Conservation (phyloP, 2,797 vertebrate genomes). For the Myripristis jacobus region DNA sequence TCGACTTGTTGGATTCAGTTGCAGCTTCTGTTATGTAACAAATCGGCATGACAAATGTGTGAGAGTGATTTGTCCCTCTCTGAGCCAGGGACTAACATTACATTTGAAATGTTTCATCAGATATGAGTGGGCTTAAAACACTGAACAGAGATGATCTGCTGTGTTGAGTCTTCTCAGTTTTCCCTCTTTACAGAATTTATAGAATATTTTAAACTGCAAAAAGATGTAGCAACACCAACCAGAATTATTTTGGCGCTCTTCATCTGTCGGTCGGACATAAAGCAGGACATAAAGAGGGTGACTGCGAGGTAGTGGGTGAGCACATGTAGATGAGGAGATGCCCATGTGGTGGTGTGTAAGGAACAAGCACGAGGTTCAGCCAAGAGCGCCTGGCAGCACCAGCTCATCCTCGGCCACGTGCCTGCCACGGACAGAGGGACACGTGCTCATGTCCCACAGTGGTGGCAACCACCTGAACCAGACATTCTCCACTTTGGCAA, state of each 20-base stretch:
- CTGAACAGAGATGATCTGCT: background rate
- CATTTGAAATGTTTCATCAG: slow-evolving; percentile 57
- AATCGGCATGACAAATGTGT: background rate
- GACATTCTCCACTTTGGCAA: background rate
- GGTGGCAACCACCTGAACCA: slow-evolving; percentile 37
- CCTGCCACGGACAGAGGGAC: slow-evolving; percentile 54
- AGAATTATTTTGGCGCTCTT: slow-evolving; percentile 3
- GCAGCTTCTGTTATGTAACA: slow-evolving; percentile 41
- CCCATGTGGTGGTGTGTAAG: slow-evolving; percentile 57
- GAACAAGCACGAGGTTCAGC: slow-evolving; percentile 61
- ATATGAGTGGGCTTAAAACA: slow-evolving; percentile 16
- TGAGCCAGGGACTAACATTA: slow-evolving; percentile 27
- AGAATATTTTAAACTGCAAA: background rate
- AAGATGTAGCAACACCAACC: background rate
- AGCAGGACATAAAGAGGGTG: slow-evolving; percentile 10
- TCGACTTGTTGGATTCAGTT: slow-evolving; percentile 7
- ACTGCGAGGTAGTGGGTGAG: slow-evolving; percentile 23
- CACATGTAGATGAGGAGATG: slow-evolving; percentile 66
- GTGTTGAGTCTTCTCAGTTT: background rate
- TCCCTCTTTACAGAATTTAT: background rate
- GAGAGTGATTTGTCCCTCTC: slow-evolving; percentile 31
- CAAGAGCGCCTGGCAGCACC: slow-evolving; percentile 72
- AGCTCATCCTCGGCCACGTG: slow-evolving; percentile 67
- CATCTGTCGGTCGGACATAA: slow-evolving; percentile 30
- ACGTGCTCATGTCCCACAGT: slow-evolving; percentile 45